Evolutionary conservation across 2,113 vertebrate species (phyloP).

Genomic region (human (Homo sapiens)): DNA sequence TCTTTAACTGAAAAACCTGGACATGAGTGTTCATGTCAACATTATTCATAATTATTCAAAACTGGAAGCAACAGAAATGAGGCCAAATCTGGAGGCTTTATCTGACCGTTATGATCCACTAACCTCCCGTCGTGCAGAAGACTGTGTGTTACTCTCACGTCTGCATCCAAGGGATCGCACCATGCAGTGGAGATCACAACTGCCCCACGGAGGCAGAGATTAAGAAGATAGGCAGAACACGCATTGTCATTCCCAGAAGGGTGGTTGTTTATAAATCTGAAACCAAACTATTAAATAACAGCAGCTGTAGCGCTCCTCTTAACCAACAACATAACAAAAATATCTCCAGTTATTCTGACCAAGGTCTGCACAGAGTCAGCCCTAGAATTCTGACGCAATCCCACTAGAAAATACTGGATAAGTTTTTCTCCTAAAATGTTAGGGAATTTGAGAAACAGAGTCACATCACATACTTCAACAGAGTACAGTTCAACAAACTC

Average conservation of each 20-base stretch:
- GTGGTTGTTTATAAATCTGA: neutral
- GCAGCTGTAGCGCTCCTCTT: too few relatives aligned
- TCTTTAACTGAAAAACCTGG: neutral
- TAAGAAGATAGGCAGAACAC: neutral
- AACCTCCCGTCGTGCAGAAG: accelerated
- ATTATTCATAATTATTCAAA: neutral
- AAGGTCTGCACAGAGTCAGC: neutral
- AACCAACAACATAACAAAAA: neutral
- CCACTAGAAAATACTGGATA: neutral
- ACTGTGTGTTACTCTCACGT: too few relatives aligned
- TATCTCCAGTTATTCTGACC: neutral
- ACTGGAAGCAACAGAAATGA: too few relatives aligned
- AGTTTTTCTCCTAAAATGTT: too few relatives aligned
- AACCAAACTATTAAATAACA: neutral
- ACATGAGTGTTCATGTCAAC: accelerated
- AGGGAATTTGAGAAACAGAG: neutral
- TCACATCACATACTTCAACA: neutral
- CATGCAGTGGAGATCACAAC: accelerated
- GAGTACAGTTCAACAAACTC: neutral
- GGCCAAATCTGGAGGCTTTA: neutral
- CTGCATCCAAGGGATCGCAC: neutral
- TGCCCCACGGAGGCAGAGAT: neutral
- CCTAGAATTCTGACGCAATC: accelerated
- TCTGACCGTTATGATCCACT: too few relatives aligned
- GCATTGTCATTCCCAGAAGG: neutral